Percentiles rank a stretch among this genome's conserved stretches.
These are phyloP conservation scores for Aphelenchoides fujianensis DNA, from an alignment of 1,140 invertebrate genomes.

Conservation along the genomic window DNA sequence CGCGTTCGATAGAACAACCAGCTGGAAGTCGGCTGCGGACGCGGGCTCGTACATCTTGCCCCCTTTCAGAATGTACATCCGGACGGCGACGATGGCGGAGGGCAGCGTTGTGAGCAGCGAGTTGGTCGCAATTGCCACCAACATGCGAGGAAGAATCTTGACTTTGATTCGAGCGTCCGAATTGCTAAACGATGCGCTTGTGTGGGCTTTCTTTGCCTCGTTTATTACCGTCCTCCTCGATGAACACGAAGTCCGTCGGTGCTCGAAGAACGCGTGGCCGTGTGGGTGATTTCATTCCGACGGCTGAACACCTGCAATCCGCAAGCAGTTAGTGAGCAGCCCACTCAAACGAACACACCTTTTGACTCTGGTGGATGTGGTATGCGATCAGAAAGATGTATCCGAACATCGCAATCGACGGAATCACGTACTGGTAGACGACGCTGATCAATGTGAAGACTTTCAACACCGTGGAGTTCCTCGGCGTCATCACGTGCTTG, in stretches of 20 bases:
- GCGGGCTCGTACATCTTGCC: background rate
- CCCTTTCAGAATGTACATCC: background rate
- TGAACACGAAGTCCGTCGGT: constrained; percentile 9
- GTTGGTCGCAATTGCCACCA: background rate
- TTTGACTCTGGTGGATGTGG: background rate
- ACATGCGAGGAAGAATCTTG: background rate
- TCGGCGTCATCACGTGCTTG: background rate
- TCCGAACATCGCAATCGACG: constrained; percentile 1
- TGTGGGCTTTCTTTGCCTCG: no score
- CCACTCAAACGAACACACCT: background rate
- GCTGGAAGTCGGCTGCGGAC: background rate
- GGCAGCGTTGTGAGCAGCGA: background rate
- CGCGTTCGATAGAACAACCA: background rate
- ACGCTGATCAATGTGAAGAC: background rate
- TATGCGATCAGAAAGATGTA: background rate
- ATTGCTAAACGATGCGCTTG: background rate
- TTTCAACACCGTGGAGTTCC: background rate
- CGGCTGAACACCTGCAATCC: constrained; percentile 5
- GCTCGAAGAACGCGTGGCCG: constrained; percentile 7
- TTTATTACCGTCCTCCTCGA: no score
- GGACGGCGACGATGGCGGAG: background rate
- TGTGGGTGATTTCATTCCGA: background rate
- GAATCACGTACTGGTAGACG: background rate
- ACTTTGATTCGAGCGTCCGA: background rate
- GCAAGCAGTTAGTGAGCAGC: background rate